phyloP scores from a whole-genome alignment of 2,888 invertebrate genomes.

The Tipula vernalis region DNA sequence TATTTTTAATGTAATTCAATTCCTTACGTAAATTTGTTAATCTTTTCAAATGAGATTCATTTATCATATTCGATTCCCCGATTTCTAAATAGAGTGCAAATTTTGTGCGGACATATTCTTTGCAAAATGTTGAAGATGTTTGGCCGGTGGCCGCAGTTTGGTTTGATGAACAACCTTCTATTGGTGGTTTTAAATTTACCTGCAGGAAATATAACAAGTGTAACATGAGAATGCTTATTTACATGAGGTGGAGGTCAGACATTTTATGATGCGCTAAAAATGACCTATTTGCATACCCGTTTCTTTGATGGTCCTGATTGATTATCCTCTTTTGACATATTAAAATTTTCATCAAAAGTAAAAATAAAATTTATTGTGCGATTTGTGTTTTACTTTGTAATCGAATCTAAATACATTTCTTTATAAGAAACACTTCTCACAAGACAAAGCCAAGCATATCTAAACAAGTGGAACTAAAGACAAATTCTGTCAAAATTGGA shows the following conservation, averaged over 20 bases:
- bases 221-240: not conserved
- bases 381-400: not conserved
- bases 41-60: constrained; percentile 58
- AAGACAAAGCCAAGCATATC: not conserved
- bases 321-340: not conserved
- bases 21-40: constrained; percentile 60
- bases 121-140: constrained; percentile 13
- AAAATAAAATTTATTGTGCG: not conserved
- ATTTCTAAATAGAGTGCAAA: constrained; percentile 25
- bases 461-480: not conserved
- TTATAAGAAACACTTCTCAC: not conserved
- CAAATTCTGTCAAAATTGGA: not conserved
- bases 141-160: not conserved
- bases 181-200: not conserved
- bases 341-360: not conserved
- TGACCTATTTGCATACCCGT: not conserved
- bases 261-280: not conserved
- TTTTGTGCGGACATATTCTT: constrained; percentile 25
- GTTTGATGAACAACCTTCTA: not conserved
- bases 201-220: not conserved
- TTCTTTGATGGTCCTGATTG: not conserved
- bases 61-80: constrained; percentile 38
- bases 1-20: constrained; percentile 61
- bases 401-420: not conserved
- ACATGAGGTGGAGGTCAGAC: not conserved